Evolutionary conservation across 2,888 invertebrate species (phyloP).

Genomic region (Charanyca ferruginea): DNA sequence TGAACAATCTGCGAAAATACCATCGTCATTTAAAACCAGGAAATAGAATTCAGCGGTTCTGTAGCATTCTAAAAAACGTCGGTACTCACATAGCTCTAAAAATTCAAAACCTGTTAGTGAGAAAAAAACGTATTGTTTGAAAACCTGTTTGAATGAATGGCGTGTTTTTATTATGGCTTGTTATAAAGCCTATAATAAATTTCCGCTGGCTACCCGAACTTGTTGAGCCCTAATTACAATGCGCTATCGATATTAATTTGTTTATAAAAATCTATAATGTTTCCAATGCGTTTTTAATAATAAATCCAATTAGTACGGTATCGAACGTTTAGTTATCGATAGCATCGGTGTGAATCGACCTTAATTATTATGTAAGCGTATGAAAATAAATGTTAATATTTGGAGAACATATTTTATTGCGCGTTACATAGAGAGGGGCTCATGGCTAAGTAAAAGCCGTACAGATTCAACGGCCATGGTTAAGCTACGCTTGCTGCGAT

Average conservation of each 20-base stretch:
- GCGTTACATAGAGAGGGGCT: no score
- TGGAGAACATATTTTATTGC: conserved; percentile 60
- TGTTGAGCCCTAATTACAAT: conserved; percentile 56
- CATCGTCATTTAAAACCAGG: conserved; percentile 32
- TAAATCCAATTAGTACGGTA: conserved; percentile 75
- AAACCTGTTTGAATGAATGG: conserved; percentile 42
- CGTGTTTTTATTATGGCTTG: conserved; percentile 10
- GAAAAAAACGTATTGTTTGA: conserved; percentile 18
- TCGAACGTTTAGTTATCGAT: conserved; percentile 68
- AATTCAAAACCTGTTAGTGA: conserved; percentile 39
- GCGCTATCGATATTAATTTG: conserved; percentile 68
- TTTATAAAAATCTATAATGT: conserved; percentile 72
- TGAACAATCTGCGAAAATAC: conserved; percentile 21
- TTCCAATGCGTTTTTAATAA: conserved; percentile 79
- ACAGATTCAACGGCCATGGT: no score
- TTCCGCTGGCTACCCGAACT: conserved; percentile 30
- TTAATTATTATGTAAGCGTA: conserved; percentile 65
- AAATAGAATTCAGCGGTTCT: conserved; percentile 26
- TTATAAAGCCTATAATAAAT: no score
- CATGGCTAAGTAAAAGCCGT: no score
- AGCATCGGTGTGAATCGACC: conserved; percentile 70
- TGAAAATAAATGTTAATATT: conserved; percentile 69
- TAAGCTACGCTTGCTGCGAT: no score
- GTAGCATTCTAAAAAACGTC: conserved; percentile 16
- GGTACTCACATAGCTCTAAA: conserved; percentile 22